Conservation (phyloP, 1,140 invertebrate species). For the Archivesica marissinica region DNA sequence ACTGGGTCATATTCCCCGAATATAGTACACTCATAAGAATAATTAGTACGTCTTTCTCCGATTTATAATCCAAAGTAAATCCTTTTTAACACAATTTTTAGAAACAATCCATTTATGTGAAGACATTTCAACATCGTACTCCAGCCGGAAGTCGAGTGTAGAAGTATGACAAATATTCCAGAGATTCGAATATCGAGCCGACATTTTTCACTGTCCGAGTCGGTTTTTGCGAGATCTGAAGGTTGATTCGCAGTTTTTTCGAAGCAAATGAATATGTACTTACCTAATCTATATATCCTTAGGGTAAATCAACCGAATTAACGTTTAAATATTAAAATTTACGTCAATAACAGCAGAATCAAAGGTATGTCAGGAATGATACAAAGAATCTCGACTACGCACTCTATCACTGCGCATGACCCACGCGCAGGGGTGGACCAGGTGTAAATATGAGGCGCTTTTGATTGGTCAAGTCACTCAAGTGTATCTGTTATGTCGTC, state of each 20-base stretch:
- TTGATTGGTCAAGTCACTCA: slow-evolving; percentile 55
- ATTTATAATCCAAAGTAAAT: background rate
- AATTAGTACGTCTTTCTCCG: too few species aligned
- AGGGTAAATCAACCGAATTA: slow-evolving; percentile 48
- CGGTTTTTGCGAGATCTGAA: background rate
- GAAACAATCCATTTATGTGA: slow-evolving; percentile 19
- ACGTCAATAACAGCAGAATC: slow-evolving; percentile 86
- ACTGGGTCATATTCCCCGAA: slow-evolving; percentile 51
- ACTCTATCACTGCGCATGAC: slow-evolving; percentile 91
- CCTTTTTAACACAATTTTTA: background rate
- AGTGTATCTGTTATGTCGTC: slow-evolving; percentile 50
- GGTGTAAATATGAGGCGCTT: slow-evolving; percentile 42
- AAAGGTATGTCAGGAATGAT: slow-evolving; percentile 97
- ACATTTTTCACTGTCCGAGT: slow-evolving; percentile 88
- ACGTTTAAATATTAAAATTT: slow-evolving; percentile 60
- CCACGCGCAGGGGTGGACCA: slow-evolving; percentile 88
- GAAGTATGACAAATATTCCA: slow-evolving; percentile 92
- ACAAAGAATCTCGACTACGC: slow-evolving; percentile 97
- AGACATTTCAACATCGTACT: slow-evolving; percentile 41
- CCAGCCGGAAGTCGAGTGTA: slow-evolving; percentile 80
- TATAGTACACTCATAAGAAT: background rate
- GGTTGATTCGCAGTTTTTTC: slow-evolving; percentile 37
- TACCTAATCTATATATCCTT: slow-evolving; percentile 60
- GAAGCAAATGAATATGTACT: slow-evolving; percentile 47
- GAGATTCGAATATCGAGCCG: slow-evolving; percentile 87